Percentiles rank a stretch among this genome's conserved stretches.
Conservation (phyloP, 92 coral and sea anemone genomes). For the Pocillopora meandrina region DNA sequence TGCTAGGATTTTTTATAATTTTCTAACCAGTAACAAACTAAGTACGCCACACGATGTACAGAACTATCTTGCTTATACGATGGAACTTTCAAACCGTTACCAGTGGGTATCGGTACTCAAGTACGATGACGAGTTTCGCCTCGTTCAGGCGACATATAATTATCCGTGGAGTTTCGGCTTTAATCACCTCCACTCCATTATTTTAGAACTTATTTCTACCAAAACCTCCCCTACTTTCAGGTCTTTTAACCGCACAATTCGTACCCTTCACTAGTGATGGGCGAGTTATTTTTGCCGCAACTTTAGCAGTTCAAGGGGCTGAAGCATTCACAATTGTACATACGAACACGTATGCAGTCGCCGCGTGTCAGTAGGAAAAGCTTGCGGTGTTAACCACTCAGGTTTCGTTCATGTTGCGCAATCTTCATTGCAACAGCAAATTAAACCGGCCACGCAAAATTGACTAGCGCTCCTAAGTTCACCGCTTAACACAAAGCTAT, state of each 20-base stretch:
- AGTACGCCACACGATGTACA: conserved; percentile 7
- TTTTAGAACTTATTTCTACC: conserved; percentile 10
- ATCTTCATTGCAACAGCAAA: background rate
- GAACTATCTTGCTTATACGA: conserved; percentile 12
- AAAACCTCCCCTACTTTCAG: background rate
- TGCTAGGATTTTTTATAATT: conserved; percentile 18
- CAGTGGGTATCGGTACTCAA: conserved; percentile 26
- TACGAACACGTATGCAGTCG: conserved; percentile 40
- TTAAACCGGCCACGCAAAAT: background rate
- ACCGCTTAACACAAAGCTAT: background rate
- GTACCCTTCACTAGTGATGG: too few relatives aligned
- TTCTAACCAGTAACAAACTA: conserved; percentile 6
- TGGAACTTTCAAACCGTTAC: conserved; percentile 23
- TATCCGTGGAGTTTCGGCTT: conserved; percentile 32
- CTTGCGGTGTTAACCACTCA: background rate
- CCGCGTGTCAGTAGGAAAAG: background rate
- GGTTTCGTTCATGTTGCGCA: background rate
- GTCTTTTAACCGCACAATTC: too few relatives aligned
- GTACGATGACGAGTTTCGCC: conserved; percentile 23
- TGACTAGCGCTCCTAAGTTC: background rate
- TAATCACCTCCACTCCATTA: conserved; percentile 8
- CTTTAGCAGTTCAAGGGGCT: conserved; percentile 29
- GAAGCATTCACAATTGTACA: conserved; percentile 13
- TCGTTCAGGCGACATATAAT: conserved; percentile 16
- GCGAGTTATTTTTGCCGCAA: conserved; percentile 10